Base-by-base conservation (phyloP, 2,888 invertebrate genomes). In the Coremacera marginata region DNA sequence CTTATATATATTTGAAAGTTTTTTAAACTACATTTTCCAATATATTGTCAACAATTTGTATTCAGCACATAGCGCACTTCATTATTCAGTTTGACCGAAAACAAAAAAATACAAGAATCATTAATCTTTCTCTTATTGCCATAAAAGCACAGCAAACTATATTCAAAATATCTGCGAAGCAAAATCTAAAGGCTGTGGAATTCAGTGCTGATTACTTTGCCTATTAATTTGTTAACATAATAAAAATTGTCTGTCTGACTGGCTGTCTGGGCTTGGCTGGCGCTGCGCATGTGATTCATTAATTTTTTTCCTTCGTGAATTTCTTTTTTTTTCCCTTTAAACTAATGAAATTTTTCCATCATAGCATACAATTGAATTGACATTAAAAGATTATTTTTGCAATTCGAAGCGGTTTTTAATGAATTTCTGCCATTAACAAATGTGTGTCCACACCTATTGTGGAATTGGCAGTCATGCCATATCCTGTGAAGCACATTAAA, bases 321-420 rank as follows among this genome's bases (percentile, higher is more conserved):
- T 60, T 60, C 11, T 27, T 11, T 60, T 22, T 25, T 22, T 60
- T 60, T 57, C 11, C 22, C 19, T 60, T 9, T 27, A 44, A 4
- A 25, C 25, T 25, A 60, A 60, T 60, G 22, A 27, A 60, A 25
- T 60, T 25, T 60, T 60, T 60, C 14, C 9, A 27, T 11, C 27
- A 25, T 9, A 60, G 27, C 57, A 60, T 60, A 25, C 11, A 22
- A 60, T 60, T 60, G 57, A 60, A 25, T 27, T 60, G 57, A 60
- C 57, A 60, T 60, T 60, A 60, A 60, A 22, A 27, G 27, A 60
- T 60, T 60, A 60, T 25, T 60, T 60, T 60, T 60, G 57, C 57
- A 60, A 14, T 60, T 27, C 22, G 19, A 22, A 22, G 19, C 57
- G 22, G 9, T 25, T 60, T 22, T 60, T 60, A 60, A 60, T 60